phyloP scores from a whole-genome alignment of 2,888 invertebrate species.

The Sepioteuthis lessoniana region DNA sequence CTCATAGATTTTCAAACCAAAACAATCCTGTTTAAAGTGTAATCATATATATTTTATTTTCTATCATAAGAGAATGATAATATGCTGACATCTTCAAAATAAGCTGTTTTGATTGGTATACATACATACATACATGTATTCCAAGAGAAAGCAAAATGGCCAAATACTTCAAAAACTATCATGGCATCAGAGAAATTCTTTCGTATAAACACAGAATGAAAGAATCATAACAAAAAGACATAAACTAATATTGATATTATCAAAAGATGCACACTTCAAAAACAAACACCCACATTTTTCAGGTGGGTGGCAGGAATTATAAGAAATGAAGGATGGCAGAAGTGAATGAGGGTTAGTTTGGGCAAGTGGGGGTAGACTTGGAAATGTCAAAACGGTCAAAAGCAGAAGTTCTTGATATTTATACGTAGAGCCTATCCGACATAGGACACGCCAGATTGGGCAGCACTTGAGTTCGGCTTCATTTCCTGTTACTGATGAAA shows the following conservation, averaged over 20 bases:
- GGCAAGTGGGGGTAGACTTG: not conserved
- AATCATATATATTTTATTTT: not conserved
- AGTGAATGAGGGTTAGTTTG: not conserved
- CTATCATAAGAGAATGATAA: not conserved
- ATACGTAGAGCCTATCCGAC: not conserved
- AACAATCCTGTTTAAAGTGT: no score
- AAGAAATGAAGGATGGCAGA: not conserved
- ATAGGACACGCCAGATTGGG: conserved; percentile 18
- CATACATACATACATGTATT: not conserved
- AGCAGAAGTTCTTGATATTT: conserved; percentile 21
- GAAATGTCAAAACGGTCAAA: conserved; percentile 4
- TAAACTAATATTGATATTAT: not conserved
- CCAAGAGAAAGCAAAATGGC: not conserved
- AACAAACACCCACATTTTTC: not conserved
- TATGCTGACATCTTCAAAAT: no score
- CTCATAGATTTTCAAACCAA: no score
- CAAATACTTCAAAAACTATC: not conserved
- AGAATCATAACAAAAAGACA: no score
- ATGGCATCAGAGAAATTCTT: not conserved
- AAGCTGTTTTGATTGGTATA: not conserved
- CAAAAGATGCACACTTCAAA: not conserved
- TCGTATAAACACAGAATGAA: no score
- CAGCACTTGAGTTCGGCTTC: not conserved
- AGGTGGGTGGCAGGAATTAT: not conserved
- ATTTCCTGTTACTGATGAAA: conserved; percentile 8